Evolutionary conservation across 2,888 invertebrate genomes (phyloP).

Genomic region (Cephus spinipes): DNA sequence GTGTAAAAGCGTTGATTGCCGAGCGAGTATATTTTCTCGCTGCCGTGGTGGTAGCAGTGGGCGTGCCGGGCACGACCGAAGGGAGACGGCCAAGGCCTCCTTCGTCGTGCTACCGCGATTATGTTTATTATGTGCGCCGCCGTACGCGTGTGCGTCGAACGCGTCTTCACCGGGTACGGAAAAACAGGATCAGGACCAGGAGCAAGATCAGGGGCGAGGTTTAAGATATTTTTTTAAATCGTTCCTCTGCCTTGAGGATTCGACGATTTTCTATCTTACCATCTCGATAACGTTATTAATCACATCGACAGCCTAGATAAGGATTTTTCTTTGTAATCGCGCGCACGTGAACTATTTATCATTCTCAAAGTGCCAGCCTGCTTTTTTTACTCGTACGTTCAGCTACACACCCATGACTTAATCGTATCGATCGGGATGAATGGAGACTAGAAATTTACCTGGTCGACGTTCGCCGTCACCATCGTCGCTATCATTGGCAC

Average conservation of each 20-base stretch:
- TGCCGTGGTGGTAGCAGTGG: constrained; percentile 59
- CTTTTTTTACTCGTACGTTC: background rate
- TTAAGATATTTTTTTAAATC: too few relatives aligned
- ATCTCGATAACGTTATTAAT: background rate
- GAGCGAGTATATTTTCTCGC: constrained; percentile 57
- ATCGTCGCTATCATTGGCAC: background rate
- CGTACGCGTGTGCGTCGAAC: background rate
- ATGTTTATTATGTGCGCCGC: constrained; percentile 53
- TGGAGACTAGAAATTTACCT: background rate
- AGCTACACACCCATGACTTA: background rate
- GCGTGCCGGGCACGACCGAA: constrained; percentile 62
- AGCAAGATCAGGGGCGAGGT: constrained; percentile 8
- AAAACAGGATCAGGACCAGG: constrained; percentile 1
- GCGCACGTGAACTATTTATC: background rate
- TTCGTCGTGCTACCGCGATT: constrained; percentile 59
- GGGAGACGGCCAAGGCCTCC: constrained; percentile 62
- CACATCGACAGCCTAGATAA: background rate
- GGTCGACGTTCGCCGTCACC: background rate
- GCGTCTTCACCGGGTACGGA: background rate
- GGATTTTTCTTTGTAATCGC: background rate
- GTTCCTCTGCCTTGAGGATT: constrained; percentile 22
- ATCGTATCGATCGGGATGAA: background rate
- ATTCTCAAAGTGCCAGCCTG: background rate
- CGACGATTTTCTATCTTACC: constrained; percentile 15
- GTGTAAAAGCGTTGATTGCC: constrained; percentile 65